Base-by-base conservation (phyloP, 2,888 invertebrate species). In the Blastobasis adustella region DNA sequence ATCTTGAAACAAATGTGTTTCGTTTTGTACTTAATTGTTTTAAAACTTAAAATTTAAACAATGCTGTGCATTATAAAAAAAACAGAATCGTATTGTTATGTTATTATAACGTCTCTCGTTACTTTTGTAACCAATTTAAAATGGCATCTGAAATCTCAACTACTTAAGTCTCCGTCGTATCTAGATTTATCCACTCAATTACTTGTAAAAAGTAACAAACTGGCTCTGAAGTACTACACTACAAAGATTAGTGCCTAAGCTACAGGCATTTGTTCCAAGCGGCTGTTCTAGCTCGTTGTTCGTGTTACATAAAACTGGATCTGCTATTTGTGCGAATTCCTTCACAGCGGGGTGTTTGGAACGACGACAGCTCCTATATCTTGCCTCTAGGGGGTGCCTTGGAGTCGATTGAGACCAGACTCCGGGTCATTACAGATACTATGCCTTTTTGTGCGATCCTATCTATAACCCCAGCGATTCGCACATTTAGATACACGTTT, bases 101-200 rank as follows among this genome's bases (percentile, higher is more conserved):
- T 23, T 23, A 23, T 23, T 23, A 23, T 3, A 2, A 23, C 23
- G 1, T n/a, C n/a, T n/a, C n/a, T 23, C 3, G 23, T 23, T 23
- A 23, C 23, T 23, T 23, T 23, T 23, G 23, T 3, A 23, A 23
- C 23, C 23, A 23, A 23, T 3, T 23, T 23, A 23, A 23, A 23
- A 23, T 23, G 23, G 23, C 23, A 23, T 70, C 71, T 71, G 69
- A 71, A 76, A 72, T 73, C 69, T 67, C 67, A 70, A 64, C 67
- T 43, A 10, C n/a, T n/a, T 42, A 2, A 8, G 8, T 43, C 8
- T 23, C 43, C n/a, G 10, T 10, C 10, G 43, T 9, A 43, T 9
- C 43, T 43, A 23, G 23, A 23, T 23, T 23, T 43, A 6, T 43
- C 43, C 10, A 43, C 10, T 43, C 10, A 43, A 10, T n/a, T 43